phyloP scores from a whole-genome alignment of 2,888 invertebrate genomes.

The Leucoptera coffeella region DNA sequence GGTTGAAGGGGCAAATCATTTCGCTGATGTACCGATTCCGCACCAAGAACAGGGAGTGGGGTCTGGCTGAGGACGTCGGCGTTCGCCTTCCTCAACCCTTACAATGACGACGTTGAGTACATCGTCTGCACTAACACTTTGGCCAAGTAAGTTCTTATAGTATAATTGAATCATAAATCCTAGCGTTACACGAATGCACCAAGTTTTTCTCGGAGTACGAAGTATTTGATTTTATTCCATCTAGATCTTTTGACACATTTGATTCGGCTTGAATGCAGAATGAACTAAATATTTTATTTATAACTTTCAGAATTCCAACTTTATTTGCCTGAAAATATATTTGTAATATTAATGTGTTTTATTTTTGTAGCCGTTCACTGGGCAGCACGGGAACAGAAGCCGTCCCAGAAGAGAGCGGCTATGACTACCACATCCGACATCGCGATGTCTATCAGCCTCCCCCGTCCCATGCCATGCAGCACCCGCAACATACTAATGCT shows the following conservation, averaged over 20 bases:
- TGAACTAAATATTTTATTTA: too few relatives aligned
- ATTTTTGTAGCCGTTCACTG: constrained; percentile 46
- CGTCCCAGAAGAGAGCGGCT: constrained; percentile 56
- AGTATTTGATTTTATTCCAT: not conserved
- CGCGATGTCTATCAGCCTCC: constrained; percentile 40
- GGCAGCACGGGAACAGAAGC: constrained; percentile 60
- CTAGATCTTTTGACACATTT: too few relatives aligned
- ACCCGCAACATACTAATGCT: too few relatives aligned
- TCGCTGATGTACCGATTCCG: constrained; percentile 95
- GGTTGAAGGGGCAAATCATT: constrained; percentile 92
- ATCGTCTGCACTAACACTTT: constrained; percentile 96
- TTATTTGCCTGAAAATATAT: too few relatives aligned
- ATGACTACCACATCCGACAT: constrained; percentile 53
- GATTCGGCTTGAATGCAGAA: too few relatives aligned
- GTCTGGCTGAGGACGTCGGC: constrained; percentile 96
- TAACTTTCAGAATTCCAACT: too few relatives aligned
- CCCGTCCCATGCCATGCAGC: constrained; percentile 20
- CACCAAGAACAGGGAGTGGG: constrained; percentile 92
- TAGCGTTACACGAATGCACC: not conserved
- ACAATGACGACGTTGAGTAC: constrained; percentile 97
- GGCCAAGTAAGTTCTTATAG: constrained; percentile 75
- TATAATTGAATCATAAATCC: too few relatives aligned
- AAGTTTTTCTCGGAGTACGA: not conserved
- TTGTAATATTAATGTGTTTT: too few relatives aligned
- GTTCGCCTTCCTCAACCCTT: constrained; percentile 98